These are phyloP conservation scores for Scatophagus argus DNA, from an alignment of 2,113 vertebrate genomes.

Conservation along the genomic window DNA sequence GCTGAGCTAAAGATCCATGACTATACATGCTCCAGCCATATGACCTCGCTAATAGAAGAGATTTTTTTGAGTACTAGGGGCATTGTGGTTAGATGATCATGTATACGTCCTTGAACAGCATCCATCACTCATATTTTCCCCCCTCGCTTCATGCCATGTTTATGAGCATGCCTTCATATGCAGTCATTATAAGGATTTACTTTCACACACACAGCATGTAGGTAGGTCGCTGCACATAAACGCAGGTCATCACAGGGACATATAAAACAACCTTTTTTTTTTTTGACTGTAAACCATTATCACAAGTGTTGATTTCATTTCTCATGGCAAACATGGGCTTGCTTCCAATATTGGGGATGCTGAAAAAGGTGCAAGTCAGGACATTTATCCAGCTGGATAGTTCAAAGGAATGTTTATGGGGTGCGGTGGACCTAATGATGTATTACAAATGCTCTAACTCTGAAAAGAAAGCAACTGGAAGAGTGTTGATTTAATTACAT, in stretches of 20 bases:
- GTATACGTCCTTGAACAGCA: conserved; percentile 74
- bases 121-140: conserved; percentile 62
- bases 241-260: conserved; percentile 32
- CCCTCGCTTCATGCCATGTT: conserved; percentile 63
- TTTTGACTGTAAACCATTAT: conserved; percentile 27
- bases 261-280: conserved; percentile 53
- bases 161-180: conserved; percentile 59
- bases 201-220: conserved; percentile 48
- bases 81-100: conserved; percentile 68
- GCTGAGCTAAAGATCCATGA: conserved; percentile 70
- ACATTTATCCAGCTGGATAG: conserved; percentile 42
- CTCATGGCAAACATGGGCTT: neutral
- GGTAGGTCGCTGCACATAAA: conserved; percentile 53
- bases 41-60: conserved; percentile 68
- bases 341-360: conserved; percentile 31
- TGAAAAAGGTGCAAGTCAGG: conserved; percentile 32
- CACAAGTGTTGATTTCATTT: conserved; percentile 1
- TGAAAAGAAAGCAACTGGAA: conserved; percentile 50
- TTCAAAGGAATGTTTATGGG: conserved; percentile 48
- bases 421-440: conserved; percentile 42
- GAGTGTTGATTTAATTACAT: conserved; percentile 65
- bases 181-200: conserved; percentile 63
- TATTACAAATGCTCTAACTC: conserved; percentile 46
- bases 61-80: conserved; percentile 64
- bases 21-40: conserved; percentile 55